Evolutionary conservation across 2,113 vertebrate species (phyloP), one percentile per base, ranked within the genome.

Genomic region (cat (Felis catus)): DNA sequence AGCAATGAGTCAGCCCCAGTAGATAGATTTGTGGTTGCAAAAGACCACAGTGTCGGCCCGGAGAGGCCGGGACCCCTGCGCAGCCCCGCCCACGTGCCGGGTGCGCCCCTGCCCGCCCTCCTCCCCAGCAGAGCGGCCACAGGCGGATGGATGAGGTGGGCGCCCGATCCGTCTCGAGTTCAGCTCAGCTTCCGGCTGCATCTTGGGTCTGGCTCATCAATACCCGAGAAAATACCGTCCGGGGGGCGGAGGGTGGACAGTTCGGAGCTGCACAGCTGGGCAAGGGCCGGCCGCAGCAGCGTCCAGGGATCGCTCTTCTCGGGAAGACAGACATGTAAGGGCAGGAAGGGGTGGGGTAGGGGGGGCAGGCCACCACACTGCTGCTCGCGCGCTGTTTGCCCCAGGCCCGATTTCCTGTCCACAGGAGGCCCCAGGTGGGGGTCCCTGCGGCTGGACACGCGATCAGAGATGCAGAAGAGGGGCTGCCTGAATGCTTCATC

Each of bases 171-270:
- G 4, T 97, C 97, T 95, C 63, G 91, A 93, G 94, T 94, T 96
- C 45, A 93, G 94, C 96, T 91, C 85, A 86, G 96, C 97, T 96
- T 79, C 94, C 12, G 86, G 97, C 94, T 80, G 82, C 33, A 0
- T 95, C 93, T 41, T 27, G 63, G n/a, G 85, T 93, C 33, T 0
- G n/a, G 85, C 86, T 91, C 96, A 97, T 97, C 98, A 94, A 96
- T 91, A 95, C 80, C 78, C 1, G 7, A 94, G 95, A 85, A 98
- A 97, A 98, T 96, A 97, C 18, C 0, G 92, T 96, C 95, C 78
- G 58, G 74, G 95, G 80, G 45, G 45, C 7, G 45, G 45, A 8
- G 45, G 53, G 39, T 3, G 41, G 78, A 81, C 66, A 90, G 89
- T 96, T 95, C 97, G 95, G 91, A 33, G 33, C 82, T 3, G 53